Percentiles rank a stretch among this genome's conserved stretches.
phyloP scores from a whole-genome alignment of 2,113 vertebrate species.

The Terrapene triunguis region DNA sequence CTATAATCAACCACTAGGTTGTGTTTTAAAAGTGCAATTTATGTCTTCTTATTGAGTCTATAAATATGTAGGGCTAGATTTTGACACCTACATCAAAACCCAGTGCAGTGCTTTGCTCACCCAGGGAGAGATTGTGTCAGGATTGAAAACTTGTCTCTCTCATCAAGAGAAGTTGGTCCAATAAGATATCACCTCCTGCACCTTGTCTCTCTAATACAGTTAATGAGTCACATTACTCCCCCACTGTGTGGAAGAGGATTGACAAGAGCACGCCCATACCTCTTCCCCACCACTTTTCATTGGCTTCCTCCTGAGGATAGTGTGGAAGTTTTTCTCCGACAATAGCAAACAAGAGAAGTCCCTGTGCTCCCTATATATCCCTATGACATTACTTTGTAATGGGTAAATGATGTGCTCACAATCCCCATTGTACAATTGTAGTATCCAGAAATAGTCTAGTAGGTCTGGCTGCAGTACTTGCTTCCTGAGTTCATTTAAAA shows the following conservation, averaged over 20 bases:
- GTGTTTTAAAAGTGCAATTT: neutral
- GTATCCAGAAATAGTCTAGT: neutral
- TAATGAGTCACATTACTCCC: neutral
- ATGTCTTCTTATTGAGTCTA: neutral
- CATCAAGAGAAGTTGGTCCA: neutral
- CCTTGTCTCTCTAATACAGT: neutral
- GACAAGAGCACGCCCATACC: neutral
- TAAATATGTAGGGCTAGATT: neutral
- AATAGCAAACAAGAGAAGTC: neutral
- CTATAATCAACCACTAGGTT: neutral
- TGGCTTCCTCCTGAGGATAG: neutral
- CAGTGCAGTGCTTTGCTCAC: neutral
- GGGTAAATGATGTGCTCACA: neutral
- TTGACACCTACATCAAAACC: neutral
- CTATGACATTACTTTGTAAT: neutral
- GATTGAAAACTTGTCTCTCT: neutral
- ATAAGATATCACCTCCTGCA: neutral
- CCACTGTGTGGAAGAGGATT: neutral
- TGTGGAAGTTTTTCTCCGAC: no score
- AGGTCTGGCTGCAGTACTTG: neutral
- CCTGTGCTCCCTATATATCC: neutral
- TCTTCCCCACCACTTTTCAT: neutral
- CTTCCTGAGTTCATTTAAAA: neutral
- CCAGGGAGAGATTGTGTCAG: neutral
- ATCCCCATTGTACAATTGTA: neutral